Conservation (phyloP, 2,888 invertebrate genomes). For the Synanthedon andrenaeformis region DNA sequence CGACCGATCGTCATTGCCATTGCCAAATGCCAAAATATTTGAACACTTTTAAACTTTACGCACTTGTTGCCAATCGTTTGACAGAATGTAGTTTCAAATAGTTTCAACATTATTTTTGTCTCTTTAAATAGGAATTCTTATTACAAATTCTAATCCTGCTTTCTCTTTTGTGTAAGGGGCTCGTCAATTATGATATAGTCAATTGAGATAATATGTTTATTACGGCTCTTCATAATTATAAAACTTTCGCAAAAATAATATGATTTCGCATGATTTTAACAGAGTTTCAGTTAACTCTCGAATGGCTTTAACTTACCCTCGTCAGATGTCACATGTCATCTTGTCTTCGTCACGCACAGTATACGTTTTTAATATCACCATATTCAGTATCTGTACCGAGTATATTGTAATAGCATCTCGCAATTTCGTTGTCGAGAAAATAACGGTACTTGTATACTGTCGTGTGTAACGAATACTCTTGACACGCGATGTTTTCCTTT, state of each 20-base stretch:
- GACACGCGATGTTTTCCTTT: too few species aligned
- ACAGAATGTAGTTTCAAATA: too few species aligned
- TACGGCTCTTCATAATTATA: neutral
- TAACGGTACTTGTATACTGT: too few species aligned
- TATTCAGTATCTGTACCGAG: neutral
- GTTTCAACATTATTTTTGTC: too few species aligned
- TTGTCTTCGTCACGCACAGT: neutral
- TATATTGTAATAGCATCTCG: too few species aligned
- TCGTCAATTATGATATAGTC: too few species aligned
- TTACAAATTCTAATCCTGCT: too few species aligned
- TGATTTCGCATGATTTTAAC: neutral
- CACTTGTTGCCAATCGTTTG: neutral
- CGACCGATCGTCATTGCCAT: neutral
- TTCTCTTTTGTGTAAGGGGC: too few species aligned
- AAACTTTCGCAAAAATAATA: neutral
- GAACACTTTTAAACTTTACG: neutral
- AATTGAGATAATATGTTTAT: too few species aligned
- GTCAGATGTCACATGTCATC: conserved; percentile 26
- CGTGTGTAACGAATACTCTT: too few species aligned
- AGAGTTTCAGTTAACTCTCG: conserved; percentile 2
- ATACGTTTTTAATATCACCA: neutral
- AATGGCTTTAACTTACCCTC: conserved; percentile 19
- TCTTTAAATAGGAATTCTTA: too few species aligned
- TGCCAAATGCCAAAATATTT: neutral
- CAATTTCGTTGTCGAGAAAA: too few species aligned